Conservation (phyloP, 2,888 invertebrate genomes). For the Volucella inanis region DNA sequence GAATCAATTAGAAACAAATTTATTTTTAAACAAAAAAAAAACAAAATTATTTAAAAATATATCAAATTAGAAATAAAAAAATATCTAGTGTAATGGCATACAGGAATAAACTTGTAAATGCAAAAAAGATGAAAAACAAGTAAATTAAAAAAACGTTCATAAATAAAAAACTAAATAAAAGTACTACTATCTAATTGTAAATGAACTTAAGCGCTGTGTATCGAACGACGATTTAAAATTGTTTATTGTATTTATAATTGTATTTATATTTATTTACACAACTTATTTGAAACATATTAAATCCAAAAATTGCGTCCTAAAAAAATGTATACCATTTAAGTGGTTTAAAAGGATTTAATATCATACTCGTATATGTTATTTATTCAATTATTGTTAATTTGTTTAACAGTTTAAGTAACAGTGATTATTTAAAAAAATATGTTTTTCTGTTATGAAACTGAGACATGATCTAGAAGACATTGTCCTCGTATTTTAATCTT, state of each 20-base stretch:
- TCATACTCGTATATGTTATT: not conserved
- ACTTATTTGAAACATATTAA: conserved; percentile 13
- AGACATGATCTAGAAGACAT: no score
- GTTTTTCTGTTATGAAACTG: no score
- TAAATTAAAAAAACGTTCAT: conserved; percentile 25
- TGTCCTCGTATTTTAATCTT: no score
- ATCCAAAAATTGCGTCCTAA: conserved; percentile 45
- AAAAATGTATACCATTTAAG: not conserved
- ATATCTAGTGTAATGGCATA: conserved; percentile 42
- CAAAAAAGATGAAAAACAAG: conserved; percentile 12
- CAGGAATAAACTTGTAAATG: conserved; percentile 28
- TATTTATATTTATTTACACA: conserved; percentile 25
- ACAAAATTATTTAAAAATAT: conserved; percentile 59
- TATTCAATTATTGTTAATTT: not conserved
- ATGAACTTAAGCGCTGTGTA: conserved; percentile 66
- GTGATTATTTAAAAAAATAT: no score
- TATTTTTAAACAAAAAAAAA: conserved; percentile 54
- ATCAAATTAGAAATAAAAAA: conserved; percentile 39
- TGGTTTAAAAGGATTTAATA: conserved; percentile 1
- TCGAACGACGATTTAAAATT: conserved; percentile 59
- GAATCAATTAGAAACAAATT: conserved; percentile 74
- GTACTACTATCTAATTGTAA: conserved; percentile 45
- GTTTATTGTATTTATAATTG: conserved; percentile 6
- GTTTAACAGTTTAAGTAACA: no score
- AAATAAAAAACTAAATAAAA: conserved; percentile 21